Evolutionary conservation across 1,140 invertebrate genomes (phyloP).

Genomic region (Rhysida immarginata): DNA sequence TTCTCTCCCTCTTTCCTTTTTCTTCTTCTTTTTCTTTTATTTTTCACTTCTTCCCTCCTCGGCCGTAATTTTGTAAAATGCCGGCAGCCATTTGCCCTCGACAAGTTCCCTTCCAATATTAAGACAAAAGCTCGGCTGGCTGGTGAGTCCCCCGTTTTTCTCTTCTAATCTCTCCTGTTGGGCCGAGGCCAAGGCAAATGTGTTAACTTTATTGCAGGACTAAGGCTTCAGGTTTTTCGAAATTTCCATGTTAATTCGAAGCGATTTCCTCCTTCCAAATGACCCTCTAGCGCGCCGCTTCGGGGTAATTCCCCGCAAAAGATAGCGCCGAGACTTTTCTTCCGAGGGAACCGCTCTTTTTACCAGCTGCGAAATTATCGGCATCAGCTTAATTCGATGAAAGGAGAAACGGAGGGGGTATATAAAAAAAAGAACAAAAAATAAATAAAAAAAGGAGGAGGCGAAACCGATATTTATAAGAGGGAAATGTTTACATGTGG

Average conservation of each 20-base stretch:
- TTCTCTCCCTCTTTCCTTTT: no score
- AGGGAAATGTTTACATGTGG: no score
- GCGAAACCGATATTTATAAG: neutral
- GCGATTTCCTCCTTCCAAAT: neutral
- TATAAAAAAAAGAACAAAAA: neutral
- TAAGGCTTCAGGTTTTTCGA: neutral
- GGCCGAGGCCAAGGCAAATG: neutral
- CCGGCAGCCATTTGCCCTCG: no score
- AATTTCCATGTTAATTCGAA: slow-evolving; percentile 2
- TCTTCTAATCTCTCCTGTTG: neutral
- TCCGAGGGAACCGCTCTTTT: neutral
- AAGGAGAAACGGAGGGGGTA: neutral
- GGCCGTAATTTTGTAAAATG: no score
- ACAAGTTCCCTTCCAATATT: no score
- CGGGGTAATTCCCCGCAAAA: neutral
- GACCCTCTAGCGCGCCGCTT: neutral
- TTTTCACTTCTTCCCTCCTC: no score
- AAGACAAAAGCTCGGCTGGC: no score
- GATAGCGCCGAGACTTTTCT: neutral
- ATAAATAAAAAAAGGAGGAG: neutral
- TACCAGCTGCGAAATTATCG: neutral
- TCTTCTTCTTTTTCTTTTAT: no score
- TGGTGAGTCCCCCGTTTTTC: neutral
- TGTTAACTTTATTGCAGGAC: neutral
- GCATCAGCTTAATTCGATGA: neutral